phyloP scores from a whole-genome alignment of 2,113 vertebrate species.

The Oryzias woworae region DNA sequence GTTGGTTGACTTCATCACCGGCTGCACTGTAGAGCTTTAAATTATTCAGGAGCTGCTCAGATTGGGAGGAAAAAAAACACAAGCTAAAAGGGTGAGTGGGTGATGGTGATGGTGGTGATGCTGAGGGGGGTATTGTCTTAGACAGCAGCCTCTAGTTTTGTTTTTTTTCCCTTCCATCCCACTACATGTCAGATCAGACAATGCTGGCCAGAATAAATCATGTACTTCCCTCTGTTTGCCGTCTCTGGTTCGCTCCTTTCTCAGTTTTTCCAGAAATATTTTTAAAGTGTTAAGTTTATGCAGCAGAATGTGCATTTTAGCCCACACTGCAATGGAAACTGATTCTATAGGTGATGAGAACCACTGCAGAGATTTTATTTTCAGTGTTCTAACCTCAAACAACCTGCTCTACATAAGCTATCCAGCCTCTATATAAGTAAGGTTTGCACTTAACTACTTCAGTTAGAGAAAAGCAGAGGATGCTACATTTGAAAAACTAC shows the following conservation, averaged over 20 bases:
- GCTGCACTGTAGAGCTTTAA: constrained; percentile 63
- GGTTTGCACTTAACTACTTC: too few relatives aligned
- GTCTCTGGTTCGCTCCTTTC: constrained; percentile 2
- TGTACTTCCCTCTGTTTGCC: constrained; percentile 21
- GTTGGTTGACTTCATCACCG: constrained; percentile 56
- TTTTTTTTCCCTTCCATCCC: constrained; percentile 49
- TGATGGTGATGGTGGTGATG: too few relatives aligned
- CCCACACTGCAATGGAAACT: neutral
- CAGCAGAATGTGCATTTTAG: constrained; percentile 5
- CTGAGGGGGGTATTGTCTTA: constrained; percentile 38
- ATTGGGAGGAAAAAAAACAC: constrained; percentile 21
- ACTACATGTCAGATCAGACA: constrained; percentile 43
- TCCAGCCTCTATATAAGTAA: too few relatives aligned
- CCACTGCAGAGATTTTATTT: neutral
- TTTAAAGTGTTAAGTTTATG: constrained; percentile 16
- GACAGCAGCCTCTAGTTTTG: constrained; percentile 45
- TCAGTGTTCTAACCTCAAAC: too few relatives aligned
- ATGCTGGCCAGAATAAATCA: constrained; percentile 49
- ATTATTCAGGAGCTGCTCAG: constrained; percentile 58
- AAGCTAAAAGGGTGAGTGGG: too few relatives aligned
- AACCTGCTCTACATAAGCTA: too few relatives aligned
- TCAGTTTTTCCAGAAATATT: constrained; percentile 8
- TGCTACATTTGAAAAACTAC: too few relatives aligned
- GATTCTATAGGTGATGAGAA: neutral
- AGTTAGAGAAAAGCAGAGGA: too few relatives aligned